Evolutionary conservation across 2,113 vertebrate genomes (phyloP).

Genomic region (Lonchura striata): DNA sequence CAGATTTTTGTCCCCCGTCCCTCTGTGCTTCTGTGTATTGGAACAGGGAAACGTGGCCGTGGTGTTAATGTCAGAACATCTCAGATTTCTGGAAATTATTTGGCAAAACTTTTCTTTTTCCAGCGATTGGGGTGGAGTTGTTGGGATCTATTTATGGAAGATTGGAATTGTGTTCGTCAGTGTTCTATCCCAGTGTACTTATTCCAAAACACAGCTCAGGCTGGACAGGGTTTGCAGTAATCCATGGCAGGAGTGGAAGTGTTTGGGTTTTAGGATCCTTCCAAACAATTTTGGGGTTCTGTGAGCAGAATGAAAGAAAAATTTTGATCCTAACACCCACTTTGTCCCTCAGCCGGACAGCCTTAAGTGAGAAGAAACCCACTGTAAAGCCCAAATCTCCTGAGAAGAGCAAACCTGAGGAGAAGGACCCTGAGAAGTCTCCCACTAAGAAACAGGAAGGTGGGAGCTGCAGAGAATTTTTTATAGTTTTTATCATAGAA

Average conservation of each 20-base stretch:
- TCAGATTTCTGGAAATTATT: background rate
- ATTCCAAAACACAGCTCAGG: background rate
- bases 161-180: background rate
- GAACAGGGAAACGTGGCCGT: fast-evolving
- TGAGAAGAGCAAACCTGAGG: constrained; percentile 92
- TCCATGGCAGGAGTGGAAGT: background rate
- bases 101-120: background rate
- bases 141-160: background rate
- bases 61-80: fast-evolving
- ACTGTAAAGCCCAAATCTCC: constrained; percentile 94
- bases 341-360: constrained; percentile 80
- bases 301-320: background rate
- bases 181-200: background rate
- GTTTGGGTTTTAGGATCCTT: background rate
- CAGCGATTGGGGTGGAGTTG: background rate
- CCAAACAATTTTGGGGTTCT: background rate
- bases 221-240: background rate
- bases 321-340: background rate
- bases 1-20: background rate
- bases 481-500: fast-evolving
- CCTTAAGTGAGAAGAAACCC: constrained; percentile 94
- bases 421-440: constrained; percentile 95
- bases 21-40: fast-evolving
- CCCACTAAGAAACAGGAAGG: constrained; percentile 95
- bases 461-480: constrained; percentile 3